Conservation (phyloP, 2,888 invertebrate genomes). For the Eristalis arbustorum region DNA sequence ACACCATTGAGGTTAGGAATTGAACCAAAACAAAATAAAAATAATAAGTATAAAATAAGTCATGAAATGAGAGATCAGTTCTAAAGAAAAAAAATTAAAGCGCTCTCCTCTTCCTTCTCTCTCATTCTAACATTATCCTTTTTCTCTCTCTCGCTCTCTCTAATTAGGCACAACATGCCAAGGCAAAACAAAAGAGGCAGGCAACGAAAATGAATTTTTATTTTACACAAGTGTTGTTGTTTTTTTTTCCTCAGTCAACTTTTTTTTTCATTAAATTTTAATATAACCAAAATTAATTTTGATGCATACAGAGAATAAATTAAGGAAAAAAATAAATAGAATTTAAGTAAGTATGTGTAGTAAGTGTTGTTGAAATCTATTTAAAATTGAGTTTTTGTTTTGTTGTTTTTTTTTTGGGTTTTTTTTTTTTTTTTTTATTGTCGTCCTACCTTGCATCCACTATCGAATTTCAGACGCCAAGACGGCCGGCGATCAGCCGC, state of each 20-base stretch:
- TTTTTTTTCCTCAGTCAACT: conserved; percentile 18
- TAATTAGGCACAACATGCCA: conserved; percentile 52
- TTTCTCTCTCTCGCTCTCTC: background rate
- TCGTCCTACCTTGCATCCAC: conserved; percentile 90
- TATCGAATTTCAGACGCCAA: conserved; percentile 94
- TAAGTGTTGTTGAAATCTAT: conserved; percentile 65
- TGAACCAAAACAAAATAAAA: conserved; percentile 20
- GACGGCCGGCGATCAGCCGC: conserved; percentile 90
- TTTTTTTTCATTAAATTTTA: conserved; percentile 34
- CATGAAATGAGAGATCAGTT: conserved; percentile 15
- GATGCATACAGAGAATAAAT: conserved; percentile 55
- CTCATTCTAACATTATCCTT: background rate
- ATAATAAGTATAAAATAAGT: background rate
- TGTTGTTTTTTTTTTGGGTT: conserved; percentile 56
- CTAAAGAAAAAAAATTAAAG: background rate
- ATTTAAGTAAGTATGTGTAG: conserved; percentile 52
- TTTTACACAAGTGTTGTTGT: conserved; percentile 21
- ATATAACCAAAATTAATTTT: conserved; percentile 55
- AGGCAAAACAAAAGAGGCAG: conserved; percentile 58
- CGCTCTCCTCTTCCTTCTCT: conserved; percentile 3
- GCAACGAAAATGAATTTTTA: conserved; percentile 59
- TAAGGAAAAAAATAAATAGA: conserved; percentile 53
- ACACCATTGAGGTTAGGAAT: conserved; percentile 20
- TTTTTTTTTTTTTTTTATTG: conserved; percentile 57
- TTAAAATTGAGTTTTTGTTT: conserved; percentile 49